phyloP scores from a whole-genome alignment of 2,888 invertebrate genomes.

The Tanytarsus gracilentus region DNA sequence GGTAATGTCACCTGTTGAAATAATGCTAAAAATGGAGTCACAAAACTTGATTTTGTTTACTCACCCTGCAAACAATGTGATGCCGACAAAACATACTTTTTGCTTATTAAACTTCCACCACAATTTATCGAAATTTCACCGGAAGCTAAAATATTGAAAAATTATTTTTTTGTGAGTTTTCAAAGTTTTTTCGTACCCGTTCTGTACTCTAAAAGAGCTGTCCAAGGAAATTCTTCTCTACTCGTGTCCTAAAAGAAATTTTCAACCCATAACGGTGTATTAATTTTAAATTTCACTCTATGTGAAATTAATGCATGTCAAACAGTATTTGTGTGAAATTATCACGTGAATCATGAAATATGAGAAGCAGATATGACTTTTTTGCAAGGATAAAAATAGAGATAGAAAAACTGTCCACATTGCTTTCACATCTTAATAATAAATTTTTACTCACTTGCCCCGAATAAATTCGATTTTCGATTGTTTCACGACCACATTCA shows the following conservation, averaged over 20 bases:
- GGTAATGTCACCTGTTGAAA: slow-evolving; percentile 16
- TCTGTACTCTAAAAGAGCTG: slow-evolving; percentile 19
- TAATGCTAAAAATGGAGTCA: too few relatives aligned
- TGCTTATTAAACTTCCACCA: slow-evolving; percentile 21
- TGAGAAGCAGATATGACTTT: too few relatives aligned
- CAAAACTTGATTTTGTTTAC: too few relatives aligned
- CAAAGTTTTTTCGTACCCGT: background rate
- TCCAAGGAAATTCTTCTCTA: slow-evolving; percentile 25
- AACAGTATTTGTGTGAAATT: too few relatives aligned
- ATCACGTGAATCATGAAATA: too few relatives aligned
- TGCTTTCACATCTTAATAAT: background rate
- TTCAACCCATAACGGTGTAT: too few relatives aligned
- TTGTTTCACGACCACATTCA: slow-evolving; percentile 20
- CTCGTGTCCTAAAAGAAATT: slow-evolving; percentile 16
- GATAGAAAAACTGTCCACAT: background rate
- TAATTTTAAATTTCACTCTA: too few relatives aligned
- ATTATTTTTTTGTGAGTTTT: background rate
- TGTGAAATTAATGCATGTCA: too few relatives aligned
- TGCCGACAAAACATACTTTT: slow-evolving; percentile 23
- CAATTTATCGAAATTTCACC: slow-evolving; percentile 23
- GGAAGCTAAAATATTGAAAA: background rate
- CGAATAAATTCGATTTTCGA: slow-evolving; percentile 27
- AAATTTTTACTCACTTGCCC: slow-evolving; percentile 16
- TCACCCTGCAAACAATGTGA: slow-evolving; percentile 6
- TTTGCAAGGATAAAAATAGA: background rate